These are phyloP conservation scores for Siniperca knerii DNA, from an alignment of 2,113 vertebrate genomes.

Conservation along the genomic window DNA sequence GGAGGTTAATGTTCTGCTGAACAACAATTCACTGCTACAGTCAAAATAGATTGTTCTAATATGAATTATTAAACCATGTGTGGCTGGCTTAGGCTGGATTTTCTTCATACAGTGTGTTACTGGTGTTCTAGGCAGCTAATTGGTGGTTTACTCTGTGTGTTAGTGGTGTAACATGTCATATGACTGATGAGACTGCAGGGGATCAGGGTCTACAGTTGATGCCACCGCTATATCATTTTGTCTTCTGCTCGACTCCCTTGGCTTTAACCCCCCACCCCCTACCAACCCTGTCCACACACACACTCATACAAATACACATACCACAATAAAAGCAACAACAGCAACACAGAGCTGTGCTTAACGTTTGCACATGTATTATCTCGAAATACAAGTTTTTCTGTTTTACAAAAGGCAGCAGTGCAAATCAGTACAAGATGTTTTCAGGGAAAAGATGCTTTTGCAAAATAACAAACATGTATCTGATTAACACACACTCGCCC, in stretches of 20 bases:
- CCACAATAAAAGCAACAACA: neutral
- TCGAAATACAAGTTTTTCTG: neutral
- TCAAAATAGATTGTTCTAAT: neutral
- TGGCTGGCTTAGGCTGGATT: neutral
- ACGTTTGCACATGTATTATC: neutral
- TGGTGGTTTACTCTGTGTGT: conserved; percentile 21
- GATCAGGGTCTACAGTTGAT: conserved; percentile 29
- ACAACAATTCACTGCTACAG: neutral
- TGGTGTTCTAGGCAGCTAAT: conserved; percentile 18
- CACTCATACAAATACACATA: neutral
- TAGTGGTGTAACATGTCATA: conserved; percentile 25
- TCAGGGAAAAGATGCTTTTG: conserved; percentile 18
- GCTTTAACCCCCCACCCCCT: neutral
- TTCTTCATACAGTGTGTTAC: neutral
- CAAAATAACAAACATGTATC: conserved; percentile 26
- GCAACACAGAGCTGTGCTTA: neutral
- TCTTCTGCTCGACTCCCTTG: conserved; percentile 6
- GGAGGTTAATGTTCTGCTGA: neutral
- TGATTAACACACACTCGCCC: neutral
- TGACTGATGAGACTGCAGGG: conserved; percentile 53
- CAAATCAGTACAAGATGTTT: conserved; percentile 1
- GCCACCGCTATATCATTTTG: conserved; percentile 43
- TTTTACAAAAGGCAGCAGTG: conserved; percentile 14
- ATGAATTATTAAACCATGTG: neutral
- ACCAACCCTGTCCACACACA: neutral